Base-by-base conservation (phyloP, 2,797 vertebrate species). In the Microchirus variegatus region DNA sequence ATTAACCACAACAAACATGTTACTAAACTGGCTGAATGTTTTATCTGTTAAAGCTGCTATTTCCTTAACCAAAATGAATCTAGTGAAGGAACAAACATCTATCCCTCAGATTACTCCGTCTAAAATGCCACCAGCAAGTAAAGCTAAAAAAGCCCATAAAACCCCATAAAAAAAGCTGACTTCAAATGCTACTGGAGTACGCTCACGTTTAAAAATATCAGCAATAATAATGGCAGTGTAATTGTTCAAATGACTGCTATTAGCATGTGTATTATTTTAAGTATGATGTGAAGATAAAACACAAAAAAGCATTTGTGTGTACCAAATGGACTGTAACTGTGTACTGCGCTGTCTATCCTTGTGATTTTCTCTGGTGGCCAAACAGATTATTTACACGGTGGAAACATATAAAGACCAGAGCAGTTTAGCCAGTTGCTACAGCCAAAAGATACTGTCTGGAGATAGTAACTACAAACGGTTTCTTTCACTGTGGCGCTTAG, bases 381-480 rank as follows among this genome's bases (percentile, higher is more conserved):
- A 92, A 93, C 91, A 90, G 91, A 93, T 93, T 91, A 87, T 90
- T 89, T 88, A 71, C 80, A 81, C 31, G 75, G 82, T 82, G 73
- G 86, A 91, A 89, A 85, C 82, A 83, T 88, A 87, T 88, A 87
- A 90, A 80, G 87, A 87, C 64, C 75, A 73, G 78, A 81, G 74
- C 76, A 90, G 84, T 90, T 88, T 85, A 83, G 76, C 65, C 68
- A 85, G 84, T 64, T 78, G 78, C 81, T 88, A 81, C 77, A 76
- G 91, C 91, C 90, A 90, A 89, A 82, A 89, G 91, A 93, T 91
- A 88, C 64, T 73, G 87, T 90, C 90, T 89, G 89, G 80, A 88
- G 90, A 92, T 90, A 87, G 63, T 64, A 71, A 61, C 67, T 69
- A 71, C 64, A 83, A 84, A 86, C 63, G 63, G 59, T 78, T 87